Base-by-base conservation (phyloP, 2,888 invertebrate genomes). In the Noctua janthina region DNA sequence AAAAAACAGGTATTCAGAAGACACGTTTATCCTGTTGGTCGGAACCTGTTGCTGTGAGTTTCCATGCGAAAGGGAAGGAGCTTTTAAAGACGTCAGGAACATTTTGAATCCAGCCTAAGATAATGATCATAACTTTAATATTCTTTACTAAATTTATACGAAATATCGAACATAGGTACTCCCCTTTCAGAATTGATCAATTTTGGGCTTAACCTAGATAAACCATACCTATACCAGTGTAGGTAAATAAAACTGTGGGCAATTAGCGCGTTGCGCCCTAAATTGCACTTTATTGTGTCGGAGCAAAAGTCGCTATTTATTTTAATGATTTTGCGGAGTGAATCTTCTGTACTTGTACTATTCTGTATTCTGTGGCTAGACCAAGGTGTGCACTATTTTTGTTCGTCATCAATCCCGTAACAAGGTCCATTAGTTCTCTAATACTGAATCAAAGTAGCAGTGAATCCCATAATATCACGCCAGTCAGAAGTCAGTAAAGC, bases 21-120 rank as follows among this genome's bases (percentile, higher is more conserved):
- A 76, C 79, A 59, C 43, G 77, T 85, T 87, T 79, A 73, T 82
- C 82, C 82, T 76, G 85, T 82, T 81, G 46, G 4, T 59, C 39
- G 74, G 13, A 84, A 87, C 78, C 76, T 78, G 85, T 85, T 78
- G 49, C 66, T 64, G 23, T 78, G 69, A 70, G 74, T 76, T 73
- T 59, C 56, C 79, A 74, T 78, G 39, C 49, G 64, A 64, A 83
- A 68, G 2, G 62, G 76, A 43, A 74, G 59, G 35, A 56, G 35
- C n/a, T 64, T 15, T 68, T 69, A 49, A 17, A 46, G 29, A 49
- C 35, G 15, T 56, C 62, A 70, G 59, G 49, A 76, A 70, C 29
- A 73, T 82, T 83, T 69, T 74, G 51, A 23, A 71, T 84, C 49
- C 66, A 62, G 15, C 49, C 54, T 39, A 23, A 62, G 35, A 29